These are phyloP conservation scores for Enteromius trimaculatus DNA, from an alignment of 2,797 vertebrate species.

Conservation along the genomic window DNA sequence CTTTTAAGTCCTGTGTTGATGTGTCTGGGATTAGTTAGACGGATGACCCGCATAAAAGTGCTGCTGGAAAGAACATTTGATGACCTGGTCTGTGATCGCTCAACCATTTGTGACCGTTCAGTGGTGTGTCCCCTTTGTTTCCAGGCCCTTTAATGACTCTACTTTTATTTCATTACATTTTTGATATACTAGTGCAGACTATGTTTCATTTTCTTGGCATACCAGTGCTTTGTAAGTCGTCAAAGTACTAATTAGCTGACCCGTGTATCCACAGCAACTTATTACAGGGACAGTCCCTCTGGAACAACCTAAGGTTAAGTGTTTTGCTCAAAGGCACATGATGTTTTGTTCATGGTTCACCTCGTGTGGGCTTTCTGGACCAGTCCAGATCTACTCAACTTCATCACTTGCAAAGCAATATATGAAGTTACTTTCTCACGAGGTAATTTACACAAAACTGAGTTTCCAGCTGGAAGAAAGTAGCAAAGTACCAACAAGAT, in stretches of 20 bases:
- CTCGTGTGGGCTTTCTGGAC: background rate
- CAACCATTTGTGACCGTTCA: slow-evolving; percentile 77
- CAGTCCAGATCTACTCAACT: background rate
- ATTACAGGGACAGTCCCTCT: slow-evolving; percentile 43
- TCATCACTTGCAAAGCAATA: background rate
- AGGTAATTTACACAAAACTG: background rate
- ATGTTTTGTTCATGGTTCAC: background rate
- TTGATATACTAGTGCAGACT: background rate
- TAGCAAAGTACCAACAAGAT: background rate
- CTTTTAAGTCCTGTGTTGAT: slow-evolving; percentile 56
- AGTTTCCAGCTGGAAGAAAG: background rate
- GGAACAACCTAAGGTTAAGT: slow-evolving; percentile 25
- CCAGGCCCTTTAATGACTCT: slow-evolving; percentile 66
- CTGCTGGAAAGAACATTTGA: slow-evolving; percentile 63
- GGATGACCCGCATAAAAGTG: slow-evolving; percentile 76
- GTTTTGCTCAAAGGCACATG: slow-evolving; percentile 20
- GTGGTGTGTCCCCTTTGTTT: slow-evolving; percentile 69
- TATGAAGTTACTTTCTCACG: background rate
- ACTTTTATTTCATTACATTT: slow-evolving; percentile 22
- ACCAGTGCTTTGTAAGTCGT: background rate
- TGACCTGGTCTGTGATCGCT: slow-evolving; percentile 72
- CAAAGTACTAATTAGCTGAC: slow-evolving; percentile 11
- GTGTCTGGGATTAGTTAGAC: slow-evolving; percentile 77
- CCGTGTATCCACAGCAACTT: slow-evolving; percentile 27
- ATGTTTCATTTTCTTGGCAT: slow-evolving; percentile 18